These are phyloP conservation scores for Cephus pygmeus DNA, from an alignment of 2,888 invertebrate genomes.

Conservation along the genomic window DNA sequence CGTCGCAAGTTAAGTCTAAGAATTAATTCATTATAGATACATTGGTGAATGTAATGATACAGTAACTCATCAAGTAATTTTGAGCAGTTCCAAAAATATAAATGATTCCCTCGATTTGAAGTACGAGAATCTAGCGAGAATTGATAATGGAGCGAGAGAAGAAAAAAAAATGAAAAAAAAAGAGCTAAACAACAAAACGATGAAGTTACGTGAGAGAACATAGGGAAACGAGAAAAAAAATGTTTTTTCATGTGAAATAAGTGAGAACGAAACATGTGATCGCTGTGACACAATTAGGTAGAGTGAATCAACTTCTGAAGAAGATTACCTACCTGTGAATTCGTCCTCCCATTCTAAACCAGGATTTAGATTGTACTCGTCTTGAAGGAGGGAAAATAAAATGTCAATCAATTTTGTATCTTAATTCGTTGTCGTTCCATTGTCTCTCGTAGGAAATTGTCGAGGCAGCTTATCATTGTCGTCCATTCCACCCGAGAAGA, in stretches of 20 bases:
- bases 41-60: constrained; percentile 3
- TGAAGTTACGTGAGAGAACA: neutral
- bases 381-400: constrained; percentile 81
- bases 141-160: neutral
- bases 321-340: constrained; percentile 94
- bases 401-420: constrained; percentile 66
- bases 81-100: constrained; percentile 6
- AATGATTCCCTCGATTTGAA: constrained; percentile 14
- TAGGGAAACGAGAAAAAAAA: neutral
- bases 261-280: constrained; percentile 19
- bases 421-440: constrained; percentile 47
- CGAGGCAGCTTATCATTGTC: constrained; percentile 29
- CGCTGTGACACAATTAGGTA: constrained; percentile 24
- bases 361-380: constrained; percentile 99
- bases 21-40: constrained; percentile 6
- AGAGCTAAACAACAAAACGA: neutral
- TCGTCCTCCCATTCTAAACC: constrained; percentile 99
- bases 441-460: constrained; percentile 33
- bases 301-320: constrained; percentile 47
- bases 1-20: neutral
- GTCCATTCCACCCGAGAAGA: neutral
- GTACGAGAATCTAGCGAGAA: neutral
- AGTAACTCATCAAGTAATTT: constrained; percentile 15
- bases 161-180: constrained; percentile 3
- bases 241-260: constrained; percentile 13